Percentiles rank a stretch among this genome's conserved stretches.
These are phyloP conservation scores for Butorides virescens DNA, from an alignment of 2,113 vertebrate genomes.

Conservation along the genomic window DNA sequence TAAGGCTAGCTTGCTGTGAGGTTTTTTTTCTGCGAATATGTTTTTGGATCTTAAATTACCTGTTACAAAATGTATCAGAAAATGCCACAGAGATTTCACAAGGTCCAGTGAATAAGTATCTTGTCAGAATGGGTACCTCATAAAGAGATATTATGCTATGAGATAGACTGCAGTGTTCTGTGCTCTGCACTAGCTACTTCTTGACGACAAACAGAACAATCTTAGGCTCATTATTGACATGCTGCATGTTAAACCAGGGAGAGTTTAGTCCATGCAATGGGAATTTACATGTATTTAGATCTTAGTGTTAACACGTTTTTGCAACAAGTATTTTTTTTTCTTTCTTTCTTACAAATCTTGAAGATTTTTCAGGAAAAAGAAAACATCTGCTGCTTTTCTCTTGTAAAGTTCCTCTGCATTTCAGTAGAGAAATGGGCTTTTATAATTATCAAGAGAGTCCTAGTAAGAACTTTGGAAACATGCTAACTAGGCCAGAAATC, in stretches of 20 bases:
- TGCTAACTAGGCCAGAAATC: slow-evolving; percentile 27
- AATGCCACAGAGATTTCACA: not conserved
- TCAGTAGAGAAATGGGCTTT: not conserved
- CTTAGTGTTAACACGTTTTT: not conserved
- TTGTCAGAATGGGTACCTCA: not conserved
- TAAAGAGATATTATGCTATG: not conserved
- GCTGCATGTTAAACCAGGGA: not conserved
- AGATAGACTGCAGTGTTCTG: not conserved
- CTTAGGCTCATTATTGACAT: not conserved
- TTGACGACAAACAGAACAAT: not conserved
- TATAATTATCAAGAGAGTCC: not conserved
- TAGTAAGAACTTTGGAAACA: slow-evolving; percentile 5
- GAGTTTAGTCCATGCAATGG: not conserved
- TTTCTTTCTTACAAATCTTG: not conserved
- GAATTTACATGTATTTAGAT: not conserved
- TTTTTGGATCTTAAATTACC: not conserved
- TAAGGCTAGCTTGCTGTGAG: not conserved
- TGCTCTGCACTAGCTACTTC: not conserved
- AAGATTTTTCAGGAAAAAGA: not conserved
- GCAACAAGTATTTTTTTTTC: not conserved
- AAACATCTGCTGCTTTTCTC: not conserved
- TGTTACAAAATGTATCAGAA: not conserved
- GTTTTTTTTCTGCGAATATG: not conserved
- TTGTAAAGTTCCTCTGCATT: not conserved
- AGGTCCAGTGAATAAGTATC: not conserved